phyloP scores from a whole-genome alignment of 2,888 invertebrate species.

The Phaonia tiefii region DNA sequence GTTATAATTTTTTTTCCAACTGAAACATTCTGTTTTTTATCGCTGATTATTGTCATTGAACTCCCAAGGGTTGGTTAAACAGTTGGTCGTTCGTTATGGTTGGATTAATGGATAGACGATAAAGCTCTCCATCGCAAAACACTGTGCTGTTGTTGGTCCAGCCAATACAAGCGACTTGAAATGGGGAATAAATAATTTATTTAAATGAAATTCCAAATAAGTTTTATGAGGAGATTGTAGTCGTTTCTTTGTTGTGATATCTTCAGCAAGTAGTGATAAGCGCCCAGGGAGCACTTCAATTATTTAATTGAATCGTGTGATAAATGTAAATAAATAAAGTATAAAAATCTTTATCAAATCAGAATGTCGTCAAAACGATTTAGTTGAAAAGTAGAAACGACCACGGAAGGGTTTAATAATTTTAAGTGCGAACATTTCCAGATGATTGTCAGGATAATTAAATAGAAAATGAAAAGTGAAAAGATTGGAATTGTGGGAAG shows the following conservation, averaged over 20 bases:
- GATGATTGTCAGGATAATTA: neutral
- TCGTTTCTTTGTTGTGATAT: too few relatives aligned
- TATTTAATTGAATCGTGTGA: neutral
- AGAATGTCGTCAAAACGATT: neutral
- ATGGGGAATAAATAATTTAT: constrained; percentile 29
- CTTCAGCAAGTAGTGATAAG: too few relatives aligned
- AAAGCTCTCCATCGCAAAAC: neutral
- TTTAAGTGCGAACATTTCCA: neutral
- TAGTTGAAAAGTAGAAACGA: constrained; percentile 28
- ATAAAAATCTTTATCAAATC: neutral
- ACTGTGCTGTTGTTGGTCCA: too few relatives aligned
- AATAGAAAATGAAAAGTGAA: constrained; percentile 81
- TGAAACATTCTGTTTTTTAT: too few relatives aligned
- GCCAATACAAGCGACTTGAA: too few relatives aligned
- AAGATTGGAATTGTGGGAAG: constrained; percentile 90
- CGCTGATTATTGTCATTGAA: too few relatives aligned
- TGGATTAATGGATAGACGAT: constrained; percentile 15
- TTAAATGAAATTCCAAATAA: constrained; percentile 5
- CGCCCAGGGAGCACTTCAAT: neutral
- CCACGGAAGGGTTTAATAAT: neutral
- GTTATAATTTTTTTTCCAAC: too few relatives aligned
- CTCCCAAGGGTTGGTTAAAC: neutral
- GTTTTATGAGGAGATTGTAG: neutral
- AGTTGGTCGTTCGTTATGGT: neutral
- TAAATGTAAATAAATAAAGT: constrained; percentile 11